phyloP scores from a whole-genome alignment of 2,113 vertebrate species.

The Sterrhoptilus dennistouni region DNA sequence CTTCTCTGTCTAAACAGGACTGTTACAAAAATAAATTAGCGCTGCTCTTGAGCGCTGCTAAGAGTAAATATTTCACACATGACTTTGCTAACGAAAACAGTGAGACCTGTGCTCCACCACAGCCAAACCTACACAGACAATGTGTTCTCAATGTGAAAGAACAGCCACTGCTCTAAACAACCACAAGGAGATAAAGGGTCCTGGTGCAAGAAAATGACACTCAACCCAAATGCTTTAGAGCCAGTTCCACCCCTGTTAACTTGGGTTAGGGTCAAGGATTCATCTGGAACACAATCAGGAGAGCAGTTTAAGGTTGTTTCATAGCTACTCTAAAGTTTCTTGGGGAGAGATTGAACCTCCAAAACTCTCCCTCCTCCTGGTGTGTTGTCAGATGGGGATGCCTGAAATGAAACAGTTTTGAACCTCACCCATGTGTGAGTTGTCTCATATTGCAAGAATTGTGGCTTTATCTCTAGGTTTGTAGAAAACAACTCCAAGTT shows the following conservation, averaged over 20 bases:
- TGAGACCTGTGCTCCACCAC: slow-evolving; percentile 6
- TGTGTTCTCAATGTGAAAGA: not conserved
- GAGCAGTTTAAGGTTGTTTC: not conserved
- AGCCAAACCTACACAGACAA: not conserved
- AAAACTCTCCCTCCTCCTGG: not conserved
- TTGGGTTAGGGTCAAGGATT: not conserved
- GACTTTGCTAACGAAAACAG: not conserved
- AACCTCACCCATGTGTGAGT: not conserved
- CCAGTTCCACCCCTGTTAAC: not conserved
- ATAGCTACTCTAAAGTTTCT: not conserved
- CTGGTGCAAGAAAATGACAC: not conserved
- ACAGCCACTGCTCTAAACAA: not conserved
- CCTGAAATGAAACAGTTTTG: not conserved
- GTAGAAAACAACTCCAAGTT: not conserved
- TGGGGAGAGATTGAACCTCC: not conserved
- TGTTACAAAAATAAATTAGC: slow-evolving; percentile 59
- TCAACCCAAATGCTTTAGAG: not conserved
- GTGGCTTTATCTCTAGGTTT: not conserved
- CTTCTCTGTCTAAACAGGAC: not conserved
- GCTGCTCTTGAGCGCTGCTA: slow-evolving; percentile 9
- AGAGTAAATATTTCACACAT: slow-evolving; percentile 19
- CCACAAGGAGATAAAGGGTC: not conserved
- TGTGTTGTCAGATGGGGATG: not conserved
- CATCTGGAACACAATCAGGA: not conserved
- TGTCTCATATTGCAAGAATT: not conserved